phyloP scores from a whole-genome alignment of 2,113 vertebrate genomes.

The Limnothrissa miodon region DNA sequence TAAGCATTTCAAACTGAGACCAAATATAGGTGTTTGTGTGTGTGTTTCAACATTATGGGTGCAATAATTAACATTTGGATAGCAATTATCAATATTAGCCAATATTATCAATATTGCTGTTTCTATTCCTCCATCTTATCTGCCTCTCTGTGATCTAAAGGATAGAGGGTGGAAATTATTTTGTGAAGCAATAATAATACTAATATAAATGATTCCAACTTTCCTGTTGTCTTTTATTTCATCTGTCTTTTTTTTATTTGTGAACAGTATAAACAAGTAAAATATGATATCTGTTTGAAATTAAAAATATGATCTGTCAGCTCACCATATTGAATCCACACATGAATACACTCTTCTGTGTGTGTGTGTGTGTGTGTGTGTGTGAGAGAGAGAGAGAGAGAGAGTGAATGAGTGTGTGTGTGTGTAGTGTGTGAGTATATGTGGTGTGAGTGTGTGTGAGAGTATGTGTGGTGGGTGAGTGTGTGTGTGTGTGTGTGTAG shows the following conservation, averaged over 20 bases:
- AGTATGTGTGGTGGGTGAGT: not conserved
- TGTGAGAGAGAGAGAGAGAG: too few relatives aligned
- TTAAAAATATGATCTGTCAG: not conserved
- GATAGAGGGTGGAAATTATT: not conserved
- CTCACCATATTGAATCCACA: not conserved
- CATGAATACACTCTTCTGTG: not conserved
- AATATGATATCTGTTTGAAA: not conserved
- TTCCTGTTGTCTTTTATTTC: not conserved
- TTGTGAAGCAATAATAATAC: not conserved
- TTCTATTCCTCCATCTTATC: not conserved
- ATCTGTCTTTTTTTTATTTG: not conserved
- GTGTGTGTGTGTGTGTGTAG: not conserved
- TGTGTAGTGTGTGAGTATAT: not conserved
- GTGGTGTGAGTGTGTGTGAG: not conserved
- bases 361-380: not conserved
- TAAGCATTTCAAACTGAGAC: conserved; percentile 28
- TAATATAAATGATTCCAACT: not conserved
- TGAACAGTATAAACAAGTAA: not conserved
- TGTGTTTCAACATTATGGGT: not conserved
- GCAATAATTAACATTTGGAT: not conserved
- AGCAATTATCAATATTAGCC: not conserved
- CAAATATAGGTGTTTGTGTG: conserved; percentile 38
- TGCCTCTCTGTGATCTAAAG: not conserved
- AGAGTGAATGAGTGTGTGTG: conserved; percentile 13
- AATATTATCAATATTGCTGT: not conserved